phyloP scores from a whole-genome alignment of 2,888 invertebrate species.

The Automeris io region DNA sequence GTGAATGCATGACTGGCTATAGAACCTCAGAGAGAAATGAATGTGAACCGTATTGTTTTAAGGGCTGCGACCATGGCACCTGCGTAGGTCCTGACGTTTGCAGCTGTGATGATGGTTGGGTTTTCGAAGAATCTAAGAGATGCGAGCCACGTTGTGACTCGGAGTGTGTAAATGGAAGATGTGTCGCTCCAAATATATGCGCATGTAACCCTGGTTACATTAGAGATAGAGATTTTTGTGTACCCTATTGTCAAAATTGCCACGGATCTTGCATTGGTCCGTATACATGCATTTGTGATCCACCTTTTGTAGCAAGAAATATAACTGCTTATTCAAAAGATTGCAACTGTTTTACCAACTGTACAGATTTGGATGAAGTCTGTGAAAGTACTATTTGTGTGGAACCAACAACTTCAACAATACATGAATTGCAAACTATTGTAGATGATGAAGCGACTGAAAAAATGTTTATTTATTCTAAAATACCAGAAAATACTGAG shows the following conservation, averaged over 20 bases:
- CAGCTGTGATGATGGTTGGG: slow-evolving; percentile 4
- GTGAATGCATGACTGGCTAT: slow-evolving; percentile 18
- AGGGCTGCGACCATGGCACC: slow-evolving; percentile 15
- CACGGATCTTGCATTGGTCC: background rate
- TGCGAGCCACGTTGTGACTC: background rate
- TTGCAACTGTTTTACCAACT: background rate
- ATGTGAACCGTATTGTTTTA: slow-evolving; percentile 17
- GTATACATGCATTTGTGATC: background rate
- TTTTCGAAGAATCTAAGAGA: background rate
- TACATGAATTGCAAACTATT: background rate
- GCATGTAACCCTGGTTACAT: background rate
- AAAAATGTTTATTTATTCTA: no score
- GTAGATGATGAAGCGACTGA: slow-evolving; percentile 1
- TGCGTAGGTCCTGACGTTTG: slow-evolving; percentile 19
- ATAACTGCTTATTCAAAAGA: background rate
- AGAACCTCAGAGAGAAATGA: slow-evolving; percentile 1
- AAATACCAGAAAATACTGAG: no score
- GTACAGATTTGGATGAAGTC: background rate
- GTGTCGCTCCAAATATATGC: background rate
- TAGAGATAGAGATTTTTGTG: background rate
- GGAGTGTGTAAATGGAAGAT: background rate
- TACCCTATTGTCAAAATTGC: background rate
- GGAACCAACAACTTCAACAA: background rate
- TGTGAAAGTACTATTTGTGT: background rate
- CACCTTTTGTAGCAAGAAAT: background rate